Evolutionary conservation across 2,888 invertebrate species (phyloP), one percentile per base, ranked within the genome.

Genomic region (Bombyx huttoni): DNA sequence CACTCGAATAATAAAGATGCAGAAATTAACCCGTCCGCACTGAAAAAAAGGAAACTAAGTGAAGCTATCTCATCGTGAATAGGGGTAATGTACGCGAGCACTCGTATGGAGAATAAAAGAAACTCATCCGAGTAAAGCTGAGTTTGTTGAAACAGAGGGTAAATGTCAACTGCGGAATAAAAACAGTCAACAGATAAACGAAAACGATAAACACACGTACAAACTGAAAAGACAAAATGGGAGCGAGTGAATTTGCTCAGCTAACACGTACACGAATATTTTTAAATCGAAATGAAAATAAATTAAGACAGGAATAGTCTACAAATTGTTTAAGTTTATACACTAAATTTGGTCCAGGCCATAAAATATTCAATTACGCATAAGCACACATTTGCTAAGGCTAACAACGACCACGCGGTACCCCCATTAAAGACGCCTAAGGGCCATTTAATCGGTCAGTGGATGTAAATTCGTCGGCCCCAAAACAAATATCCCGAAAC

Each of bases 371-470:
- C 88, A 88, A 88, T 87, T 87, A 87, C 86, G 82, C 85, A 85
- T 85, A 86, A 82, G 88, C 78, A 87, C 86, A 86, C 88, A 87
- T 85, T 87, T 81, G 83, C 77, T 80, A 81, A 84, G 84, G 84
- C 86, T 73, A 84, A 84, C 88, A 83, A 83, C 87, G 84, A 86
- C 85, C 87, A 87, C 81, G 85, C 87, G 88, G 88, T 78, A 84
- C 86, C 86, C 87, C 88, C 86, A 87, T 87, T 88, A 87, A 87
- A 87, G 88, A 85, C 83, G 86, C 88, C 87, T 86, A 86, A 87
- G 86, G 88, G 88, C 86, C 86, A 86, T 88, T 87, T 88, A 88
- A 87, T 88, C 87, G 88, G 88, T 88, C 88, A 88, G 88, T 83
- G 82, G 81, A 88, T 87, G 88, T 87, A 88, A 87, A 87, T 87